A percentile compares a stretch with the other conserved stretches of the same genome.
phyloP scores from a whole-genome alignment of 2,888 invertebrate species.

The Rotaria magnacalcarata region DNA sequence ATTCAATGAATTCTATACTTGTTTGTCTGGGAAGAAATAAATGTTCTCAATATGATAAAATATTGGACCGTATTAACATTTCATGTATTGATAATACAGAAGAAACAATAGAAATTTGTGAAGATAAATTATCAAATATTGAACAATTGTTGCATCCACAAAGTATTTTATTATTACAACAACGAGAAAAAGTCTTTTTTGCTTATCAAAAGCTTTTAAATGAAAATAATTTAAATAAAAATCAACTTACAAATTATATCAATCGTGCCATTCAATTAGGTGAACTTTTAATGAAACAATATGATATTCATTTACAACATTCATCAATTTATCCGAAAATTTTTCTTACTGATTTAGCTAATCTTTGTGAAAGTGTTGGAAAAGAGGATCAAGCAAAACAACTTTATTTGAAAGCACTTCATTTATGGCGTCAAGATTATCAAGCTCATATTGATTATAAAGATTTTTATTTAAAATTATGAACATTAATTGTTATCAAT shows the following conservation, averaged over 20 bases:
- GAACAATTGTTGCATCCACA: background rate
- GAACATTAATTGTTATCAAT: too few species aligned
- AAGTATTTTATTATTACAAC: background rate
- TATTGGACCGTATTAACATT: background rate
- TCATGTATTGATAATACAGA: background rate
- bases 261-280: background rate
- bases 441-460: background rate
- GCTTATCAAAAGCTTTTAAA: background rate
- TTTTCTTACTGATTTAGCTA: background rate
- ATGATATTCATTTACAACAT: background rate
- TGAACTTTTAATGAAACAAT: background rate
- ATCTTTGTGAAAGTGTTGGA: background rate
- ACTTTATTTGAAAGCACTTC: background rate
- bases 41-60: background rate
- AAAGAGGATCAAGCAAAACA: background rate
- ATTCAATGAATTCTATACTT: background rate
- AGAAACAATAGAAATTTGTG: background rate
- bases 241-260: background rate
- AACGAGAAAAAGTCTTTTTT: conserved; percentile 1
- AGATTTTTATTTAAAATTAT: background rate
- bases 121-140: background rate
- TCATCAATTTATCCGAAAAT: background rate
- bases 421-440: background rate
- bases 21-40: background rate
- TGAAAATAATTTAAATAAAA: background rate